Conservation (phyloP, 2,113 vertebrate species). For the Suncus etruscus region DNA sequence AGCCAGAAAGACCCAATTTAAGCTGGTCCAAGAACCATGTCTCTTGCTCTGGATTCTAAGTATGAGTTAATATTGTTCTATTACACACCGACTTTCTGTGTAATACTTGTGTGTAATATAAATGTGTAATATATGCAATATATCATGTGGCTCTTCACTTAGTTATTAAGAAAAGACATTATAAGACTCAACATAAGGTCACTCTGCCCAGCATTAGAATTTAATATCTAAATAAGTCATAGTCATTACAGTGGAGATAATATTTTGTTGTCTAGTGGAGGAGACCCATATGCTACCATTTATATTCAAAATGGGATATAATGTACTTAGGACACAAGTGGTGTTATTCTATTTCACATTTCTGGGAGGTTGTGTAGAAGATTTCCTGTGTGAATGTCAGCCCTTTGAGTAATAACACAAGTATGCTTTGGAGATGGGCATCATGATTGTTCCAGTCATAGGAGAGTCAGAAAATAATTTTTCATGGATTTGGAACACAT, state of each 20-base stretch:
- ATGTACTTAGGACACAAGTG: fast-evolving
- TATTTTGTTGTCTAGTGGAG: neutral
- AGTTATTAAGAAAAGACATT: neutral
- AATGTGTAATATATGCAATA: neutral
- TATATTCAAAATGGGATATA: neutral
- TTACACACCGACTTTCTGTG: neutral
- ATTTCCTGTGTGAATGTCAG: neutral
- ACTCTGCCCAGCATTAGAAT: neutral
- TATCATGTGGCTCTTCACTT: neutral
- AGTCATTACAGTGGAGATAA: neutral
- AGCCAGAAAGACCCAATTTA: neutral
- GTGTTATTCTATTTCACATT: too few species aligned
- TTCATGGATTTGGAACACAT: neutral
- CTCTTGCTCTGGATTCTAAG: conserved; percentile 8
- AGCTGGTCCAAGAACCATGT: neutral
- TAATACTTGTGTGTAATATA: too few species aligned
- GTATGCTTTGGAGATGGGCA: neutral
- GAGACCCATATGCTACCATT: neutral
- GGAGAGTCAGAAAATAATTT: neutral
- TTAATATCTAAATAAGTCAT: conserved; percentile 1
- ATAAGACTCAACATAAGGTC: neutral
- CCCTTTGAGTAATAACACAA: neutral
- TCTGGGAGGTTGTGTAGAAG: fast-evolving
- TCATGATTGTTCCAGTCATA: neutral
- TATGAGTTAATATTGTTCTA: neutral